phyloP scores from a whole-genome alignment of 2,113 vertebrate species.

The Barbus barbus region DNA sequence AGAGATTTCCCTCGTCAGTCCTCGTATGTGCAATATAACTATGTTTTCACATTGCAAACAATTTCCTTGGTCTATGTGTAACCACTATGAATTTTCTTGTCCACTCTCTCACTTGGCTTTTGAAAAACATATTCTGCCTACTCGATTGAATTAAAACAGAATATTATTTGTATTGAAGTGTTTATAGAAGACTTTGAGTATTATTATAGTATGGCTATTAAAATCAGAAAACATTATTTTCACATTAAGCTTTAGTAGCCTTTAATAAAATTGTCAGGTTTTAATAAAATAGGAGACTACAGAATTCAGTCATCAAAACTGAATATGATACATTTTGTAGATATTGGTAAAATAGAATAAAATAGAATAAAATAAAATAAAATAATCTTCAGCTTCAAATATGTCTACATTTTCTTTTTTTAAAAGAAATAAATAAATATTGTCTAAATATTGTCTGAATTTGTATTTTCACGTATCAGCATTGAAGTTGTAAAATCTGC shows the following conservation, averaged over 20 bases:
- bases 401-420: too few species aligned
- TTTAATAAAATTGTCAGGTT: background rate
- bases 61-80: conserved; percentile 9
- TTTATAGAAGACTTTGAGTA: background rate
- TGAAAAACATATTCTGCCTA: background rate
- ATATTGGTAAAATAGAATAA: too few species aligned
- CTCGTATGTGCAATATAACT: background rate
- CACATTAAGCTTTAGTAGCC: too few species aligned
- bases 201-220: background rate
- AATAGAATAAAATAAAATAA: too few species aligned
- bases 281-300: background rate
- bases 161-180: too few species aligned
- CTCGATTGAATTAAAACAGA: background rate
- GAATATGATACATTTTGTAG: background rate
- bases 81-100: background rate
- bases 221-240: background rate
- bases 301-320: background rate
- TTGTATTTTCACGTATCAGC: background rate
- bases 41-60: conserved; percentile 13
- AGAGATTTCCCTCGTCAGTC: conserved; percentile 19
- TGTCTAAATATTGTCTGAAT: too few species aligned
- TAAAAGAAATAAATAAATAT: too few species aligned
- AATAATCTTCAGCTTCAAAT: too few species aligned
- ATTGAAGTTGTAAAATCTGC: background rate
- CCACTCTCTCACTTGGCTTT: background rate